Percentiles rank a stretch among this genome's conserved stretches.
phyloP scores from a whole-genome alignment of 2,888 invertebrate species.

The Cheilosia vernalis region DNA sequence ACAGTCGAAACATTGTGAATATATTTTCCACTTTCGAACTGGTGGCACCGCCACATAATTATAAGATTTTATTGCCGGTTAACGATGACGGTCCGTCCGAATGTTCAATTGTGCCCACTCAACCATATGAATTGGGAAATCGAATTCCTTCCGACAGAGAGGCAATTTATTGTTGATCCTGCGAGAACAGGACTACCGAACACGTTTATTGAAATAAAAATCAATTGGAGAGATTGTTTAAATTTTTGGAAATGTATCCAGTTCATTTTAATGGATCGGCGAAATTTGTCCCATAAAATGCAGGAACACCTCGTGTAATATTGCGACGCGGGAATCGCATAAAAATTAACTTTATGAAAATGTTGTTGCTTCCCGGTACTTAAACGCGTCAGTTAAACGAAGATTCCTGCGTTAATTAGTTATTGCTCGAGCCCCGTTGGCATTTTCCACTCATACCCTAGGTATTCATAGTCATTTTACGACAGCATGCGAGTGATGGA shows the following conservation, averaged over 20 bases:
- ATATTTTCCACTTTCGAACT: too few relatives aligned
- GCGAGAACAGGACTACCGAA: not conserved
- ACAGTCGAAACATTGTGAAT: too few relatives aligned
- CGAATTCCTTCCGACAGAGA: constrained; percentile 1
- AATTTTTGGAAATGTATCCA: constrained; percentile 17
- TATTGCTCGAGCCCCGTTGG: not conserved
- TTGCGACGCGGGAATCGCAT: constrained; percentile 10
- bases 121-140: not conserved
- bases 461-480: not conserved
- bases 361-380: constrained; percentile 34
- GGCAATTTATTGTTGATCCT: constrained; percentile 18
- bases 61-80: not conserved
- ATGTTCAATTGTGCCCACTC: not conserved
- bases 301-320: not conserved
- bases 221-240: constrained; percentile 24
- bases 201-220: constrained; percentile 32
- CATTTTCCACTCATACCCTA: not conserved
- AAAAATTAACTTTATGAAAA: constrained; percentile 35
- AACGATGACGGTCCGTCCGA: not conserved
- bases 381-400: constrained; percentile 36
- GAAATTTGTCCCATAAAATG: not conserved
- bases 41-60: not conserved
- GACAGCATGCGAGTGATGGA: not conserved
- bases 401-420: constrained; percentile 53
- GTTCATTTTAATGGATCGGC: constrained; percentile 6